A percentile compares a stretch with the other conserved stretches of the same genome.
These are phyloP conservation scores for Ophioninae sp. DNA, from an alignment of 2,888 invertebrate species.

Conservation along the genomic window DNA sequence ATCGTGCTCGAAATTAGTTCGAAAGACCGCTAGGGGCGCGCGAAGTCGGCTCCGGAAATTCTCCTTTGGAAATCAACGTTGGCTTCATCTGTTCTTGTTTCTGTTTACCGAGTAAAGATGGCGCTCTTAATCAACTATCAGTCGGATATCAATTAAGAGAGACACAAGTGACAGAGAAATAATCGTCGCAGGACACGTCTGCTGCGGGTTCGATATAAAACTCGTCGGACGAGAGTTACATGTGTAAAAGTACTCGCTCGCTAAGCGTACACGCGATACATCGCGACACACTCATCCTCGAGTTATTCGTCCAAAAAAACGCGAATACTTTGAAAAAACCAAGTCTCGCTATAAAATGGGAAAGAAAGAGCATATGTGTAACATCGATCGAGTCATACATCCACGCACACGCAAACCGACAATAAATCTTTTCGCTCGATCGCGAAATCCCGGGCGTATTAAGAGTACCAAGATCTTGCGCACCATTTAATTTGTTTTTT, in stretches of 20 bases:
- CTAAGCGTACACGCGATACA: conserved; percentile 39
- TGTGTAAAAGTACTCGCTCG: conserved; percentile 46
- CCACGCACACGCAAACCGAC: background rate
- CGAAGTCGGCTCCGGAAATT: conserved; percentile 35
- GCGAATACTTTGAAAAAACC: conserved; percentile 15
- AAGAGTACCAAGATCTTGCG: background rate
- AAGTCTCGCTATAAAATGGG: conserved; percentile 20
- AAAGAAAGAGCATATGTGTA: conserved; percentile 6
- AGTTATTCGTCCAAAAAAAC: background rate
- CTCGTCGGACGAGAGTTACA: conserved; percentile 25
- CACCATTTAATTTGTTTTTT: conserved; percentile 25
- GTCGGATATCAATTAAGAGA: conserved; percentile 3
- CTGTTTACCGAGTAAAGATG: background rate
- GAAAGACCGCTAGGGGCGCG: conserved; percentile 20
- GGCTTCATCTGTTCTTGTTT: background rate
- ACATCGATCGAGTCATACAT: conserved; percentile 40
- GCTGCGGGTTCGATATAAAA: conserved; percentile 32
- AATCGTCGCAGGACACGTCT: conserved; percentile 3
- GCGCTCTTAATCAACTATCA: background rate
- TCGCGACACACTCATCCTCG: conserved; percentile 29
- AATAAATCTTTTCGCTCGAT: background rate
- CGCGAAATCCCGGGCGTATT: background rate
- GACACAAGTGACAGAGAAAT: background rate
- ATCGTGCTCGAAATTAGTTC: conserved; percentile 21
- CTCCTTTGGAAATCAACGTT: conserved; percentile 19